Evolutionary conservation across 1,140 invertebrate genomes (phyloP).

Genomic region (Listronotus bonariensis): DNA sequence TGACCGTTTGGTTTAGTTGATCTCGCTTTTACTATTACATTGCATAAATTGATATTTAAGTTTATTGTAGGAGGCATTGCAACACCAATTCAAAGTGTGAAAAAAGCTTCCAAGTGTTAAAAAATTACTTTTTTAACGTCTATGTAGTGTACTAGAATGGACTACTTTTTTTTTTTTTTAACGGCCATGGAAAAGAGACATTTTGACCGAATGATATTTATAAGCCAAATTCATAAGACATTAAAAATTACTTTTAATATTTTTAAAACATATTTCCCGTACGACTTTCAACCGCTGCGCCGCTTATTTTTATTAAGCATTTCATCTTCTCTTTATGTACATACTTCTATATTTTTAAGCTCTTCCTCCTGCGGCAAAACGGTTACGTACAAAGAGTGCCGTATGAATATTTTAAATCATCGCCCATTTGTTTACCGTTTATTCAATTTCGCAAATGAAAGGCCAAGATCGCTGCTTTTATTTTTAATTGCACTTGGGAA

Average conservation of each 20-base stretch:
- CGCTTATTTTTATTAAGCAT: slow-evolving; percentile 21
- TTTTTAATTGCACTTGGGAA: slow-evolving; percentile 42
- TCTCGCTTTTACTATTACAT: no score
- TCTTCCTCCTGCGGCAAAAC: slow-evolving; percentile 15
- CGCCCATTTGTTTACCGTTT: slow-evolving; percentile 40
- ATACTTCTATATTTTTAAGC: slow-evolving; percentile 20
- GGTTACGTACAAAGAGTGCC: slow-evolving; percentile 33
- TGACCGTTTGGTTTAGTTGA: no score
- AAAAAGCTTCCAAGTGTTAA: no score
- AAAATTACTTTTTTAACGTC: no score
- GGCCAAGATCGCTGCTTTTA: slow-evolving; percentile 38
- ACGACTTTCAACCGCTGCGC: not conserved
- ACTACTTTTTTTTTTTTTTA: no score
- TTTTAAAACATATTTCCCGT: slow-evolving; percentile 22
- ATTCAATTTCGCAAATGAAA: slow-evolving; percentile 44
- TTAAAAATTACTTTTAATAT: slow-evolving; percentile 16
- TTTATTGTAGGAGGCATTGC: no score
- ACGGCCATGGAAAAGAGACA: no score
- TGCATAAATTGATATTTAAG: no score
- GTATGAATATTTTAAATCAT: slow-evolving; percentile 40
- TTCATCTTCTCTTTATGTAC: slow-evolving; percentile 17
- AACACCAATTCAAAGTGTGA: no score
- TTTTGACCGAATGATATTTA: no score
- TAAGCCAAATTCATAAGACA: not conserved
- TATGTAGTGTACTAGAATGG: no score